phyloP scores from a whole-genome alignment of 2,113 vertebrate species.

The Penelope pileata region DNA sequence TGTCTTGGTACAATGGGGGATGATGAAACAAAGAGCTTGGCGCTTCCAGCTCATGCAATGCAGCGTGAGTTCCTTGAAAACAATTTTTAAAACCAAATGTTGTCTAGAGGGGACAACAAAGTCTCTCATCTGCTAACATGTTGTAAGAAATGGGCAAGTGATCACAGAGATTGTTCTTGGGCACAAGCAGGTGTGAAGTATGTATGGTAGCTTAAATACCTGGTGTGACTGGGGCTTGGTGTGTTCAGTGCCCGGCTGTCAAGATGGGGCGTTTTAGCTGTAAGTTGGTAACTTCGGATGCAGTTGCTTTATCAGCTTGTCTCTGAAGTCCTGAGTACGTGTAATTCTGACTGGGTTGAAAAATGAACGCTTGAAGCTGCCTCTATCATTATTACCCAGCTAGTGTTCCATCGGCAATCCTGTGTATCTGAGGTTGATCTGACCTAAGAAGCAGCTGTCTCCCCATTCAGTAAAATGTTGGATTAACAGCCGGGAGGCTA shows the following conservation, averaged over 20 bases:
- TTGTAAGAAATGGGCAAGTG: not conserved
- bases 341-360: not conserved
- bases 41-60: not conserved
- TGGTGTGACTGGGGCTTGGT: not conserved
- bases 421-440: not conserved
- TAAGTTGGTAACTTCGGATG: not conserved
- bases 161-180: not conserved
- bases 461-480: not conserved
- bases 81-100: not conserved
- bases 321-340: not conserved
- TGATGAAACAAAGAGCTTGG: not conserved
- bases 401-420: not conserved
- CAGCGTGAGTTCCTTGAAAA: not conserved
- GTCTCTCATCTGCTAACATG: not conserved
- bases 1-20: not conserved
- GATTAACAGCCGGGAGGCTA: fast-evolving
- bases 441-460: not conserved
- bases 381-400: not conserved
- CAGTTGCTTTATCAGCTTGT: not conserved
- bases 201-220: not conserved
- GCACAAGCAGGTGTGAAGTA: not conserved
- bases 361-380: not conserved
- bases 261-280: not conserved
- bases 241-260: not conserved
- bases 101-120: not conserved